These are phyloP conservation scores for Alces alces DNA, from an alignment of 2,113 vertebrate species.

Conservation along the genomic window DNA sequence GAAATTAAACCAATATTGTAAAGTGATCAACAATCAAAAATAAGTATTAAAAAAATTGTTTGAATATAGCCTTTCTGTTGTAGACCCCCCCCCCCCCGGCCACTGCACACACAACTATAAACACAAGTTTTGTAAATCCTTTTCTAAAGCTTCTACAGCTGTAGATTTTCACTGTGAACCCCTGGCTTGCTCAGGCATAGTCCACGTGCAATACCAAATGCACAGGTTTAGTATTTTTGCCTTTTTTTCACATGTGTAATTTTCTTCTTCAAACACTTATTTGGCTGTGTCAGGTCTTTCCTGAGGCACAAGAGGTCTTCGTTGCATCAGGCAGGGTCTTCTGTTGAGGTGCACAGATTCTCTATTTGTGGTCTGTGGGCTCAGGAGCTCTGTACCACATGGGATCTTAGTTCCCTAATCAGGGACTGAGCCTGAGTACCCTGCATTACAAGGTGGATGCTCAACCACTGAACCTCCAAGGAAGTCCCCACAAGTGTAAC, in stretches of 20 bases:
- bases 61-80: background rate
- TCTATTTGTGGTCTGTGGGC: background rate
- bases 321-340: background rate
- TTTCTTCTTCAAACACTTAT: background rate
- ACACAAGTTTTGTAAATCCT: slow-evolving; percentile 80
- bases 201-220: slow-evolving; percentile 92
- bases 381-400: background rate
- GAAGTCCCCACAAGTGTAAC: slow-evolving; percentile 82
- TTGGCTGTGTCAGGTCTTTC: background rate
- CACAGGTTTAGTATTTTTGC: slow-evolving; percentile 88
- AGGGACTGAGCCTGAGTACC: background rate
- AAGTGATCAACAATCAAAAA: background rate
- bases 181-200: slow-evolving; percentile 90
- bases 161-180: slow-evolving; percentile 89
- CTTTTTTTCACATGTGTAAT: slow-evolving; percentile 89
- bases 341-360: background rate
- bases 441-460: background rate
- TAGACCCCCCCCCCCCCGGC: background rate
- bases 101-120: background rate
- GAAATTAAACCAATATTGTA: background rate
- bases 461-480: background rate
- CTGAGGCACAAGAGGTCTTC: background rate
- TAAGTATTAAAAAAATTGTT: background rate
- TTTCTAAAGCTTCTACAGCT: slow-evolving; percentile 79
- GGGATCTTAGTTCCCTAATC: background rate